A percentile compares a stretch with the other conserved stretches of the same genome.
Conservation (phyloP, 2,888 invertebrate species). For the Peribatodes rhomboidaria region DNA sequence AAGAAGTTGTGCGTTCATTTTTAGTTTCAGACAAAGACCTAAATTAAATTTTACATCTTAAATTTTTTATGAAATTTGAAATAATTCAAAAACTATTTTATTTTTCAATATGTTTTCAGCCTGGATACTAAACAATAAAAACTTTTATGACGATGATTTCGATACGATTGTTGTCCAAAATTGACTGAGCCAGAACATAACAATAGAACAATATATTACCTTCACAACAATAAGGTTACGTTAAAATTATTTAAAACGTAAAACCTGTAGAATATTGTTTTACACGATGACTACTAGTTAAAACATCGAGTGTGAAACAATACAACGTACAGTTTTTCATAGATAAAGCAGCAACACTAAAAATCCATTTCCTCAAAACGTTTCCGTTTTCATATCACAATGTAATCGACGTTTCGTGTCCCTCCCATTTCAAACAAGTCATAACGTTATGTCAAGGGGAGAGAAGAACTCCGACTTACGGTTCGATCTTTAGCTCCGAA, state of each 20-base stretch:
- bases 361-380: slow-evolving; percentile 34
- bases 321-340: background rate
- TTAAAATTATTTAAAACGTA: too few species aligned
- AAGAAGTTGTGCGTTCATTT: background rate
- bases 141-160: too few species aligned
- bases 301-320: background rate
- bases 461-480: slow-evolving; percentile 38
- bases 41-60: background rate
- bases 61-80: too few species aligned
- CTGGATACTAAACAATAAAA: too few species aligned
- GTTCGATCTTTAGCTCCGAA: slow-evolving; percentile 42
- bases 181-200: too few species aligned
- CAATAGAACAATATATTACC: too few species aligned
- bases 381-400: slow-evolving; percentile 35
- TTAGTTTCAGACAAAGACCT: background rate
- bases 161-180: too few species aligned
- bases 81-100: background rate
- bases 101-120: too few species aligned
- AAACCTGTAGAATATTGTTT: too few species aligned
- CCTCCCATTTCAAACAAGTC: slow-evolving; percentile 36
- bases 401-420: slow-evolving; percentile 36
- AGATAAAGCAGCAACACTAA: slow-evolving; percentile 25
- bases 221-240: too few species aligned
- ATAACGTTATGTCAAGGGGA: slow-evolving; percentile 35
- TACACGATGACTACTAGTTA: too few species aligned